Evolutionary conservation across 1,140 invertebrate species (phyloP), one percentile per base, ranked within the genome.

Genomic region (Gonioctena quinquepunctata): DNA sequence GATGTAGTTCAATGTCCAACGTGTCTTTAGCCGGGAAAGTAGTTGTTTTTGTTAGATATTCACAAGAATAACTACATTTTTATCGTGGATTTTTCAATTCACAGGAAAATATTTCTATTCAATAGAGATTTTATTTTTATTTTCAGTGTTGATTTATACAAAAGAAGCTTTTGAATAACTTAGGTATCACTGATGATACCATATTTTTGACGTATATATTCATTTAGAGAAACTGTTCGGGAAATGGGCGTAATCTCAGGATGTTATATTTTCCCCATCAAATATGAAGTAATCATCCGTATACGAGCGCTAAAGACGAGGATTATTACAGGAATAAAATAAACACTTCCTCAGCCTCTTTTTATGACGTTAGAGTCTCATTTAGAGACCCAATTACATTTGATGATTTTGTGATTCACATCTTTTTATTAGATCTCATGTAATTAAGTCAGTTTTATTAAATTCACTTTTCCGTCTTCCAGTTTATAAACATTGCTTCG

Each of bases 341-440:
- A 76, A 76, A 76, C 75, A 76, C 75, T 76, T 72, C 70, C 73
- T 74, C 69, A 57, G 72, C 22, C 64, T 50, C 52, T 61, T 70
- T 76, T 77, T 77, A 75, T 62, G 69, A 72, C 68, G 27, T 57
- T 54, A 23, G 57, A 62, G 67, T 68, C 70, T 73, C 75, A 75
- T 77, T 77, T 77, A 70, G 68, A 67, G 73, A 69, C 66, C 50
- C 73, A 77, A 77, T 77, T 77, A 77, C 71, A 75, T 68, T 77
- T 77, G 71, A 77, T 77, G 76, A 76, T 77, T 77, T 71, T 71
- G 74, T 77, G 76, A 77, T 77, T 77, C 74, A 76, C 71, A 72
- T 72, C 66, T 73, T 77, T 77, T 77, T 77, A 77, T 77, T 77
- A 70, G 71, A 65, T 68, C 54, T 57, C 54, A 64, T 57, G 69